A percentile compares a stretch with the other conserved stretches of the same genome.
These are phyloP conservation scores for Anas acuta DNA, from an alignment of 2,797 vertebrate genomes.

Conservation along the genomic window DNA sequence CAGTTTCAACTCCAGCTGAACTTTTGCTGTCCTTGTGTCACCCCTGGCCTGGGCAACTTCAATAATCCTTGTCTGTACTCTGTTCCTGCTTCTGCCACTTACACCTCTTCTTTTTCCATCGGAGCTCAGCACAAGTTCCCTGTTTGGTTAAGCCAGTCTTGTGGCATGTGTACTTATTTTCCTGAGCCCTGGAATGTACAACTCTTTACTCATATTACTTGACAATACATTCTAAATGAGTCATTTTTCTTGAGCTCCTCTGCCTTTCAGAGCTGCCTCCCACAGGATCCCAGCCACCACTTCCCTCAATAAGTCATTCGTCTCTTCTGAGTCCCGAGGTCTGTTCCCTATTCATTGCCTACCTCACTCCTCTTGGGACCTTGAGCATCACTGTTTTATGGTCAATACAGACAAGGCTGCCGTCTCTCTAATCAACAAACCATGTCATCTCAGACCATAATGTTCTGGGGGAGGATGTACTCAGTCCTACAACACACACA, in stretches of 20 bases:
- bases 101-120: neutral
- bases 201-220: neutral
- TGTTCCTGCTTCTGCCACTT: neutral
- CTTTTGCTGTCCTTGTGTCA: neutral
- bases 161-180: rapidly evolving
- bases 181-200: rapidly evolving
- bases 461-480: neutral
- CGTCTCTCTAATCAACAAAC: neutral
- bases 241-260: neutral
- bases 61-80: neutral
- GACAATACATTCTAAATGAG: neutral
- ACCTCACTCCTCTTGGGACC: neutral
- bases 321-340: neutral
- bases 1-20: neutral
- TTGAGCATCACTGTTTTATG: neutral
- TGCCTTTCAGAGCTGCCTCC: neutral
- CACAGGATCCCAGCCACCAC: neutral
- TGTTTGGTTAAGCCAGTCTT: neutral
- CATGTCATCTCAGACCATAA: neutral
- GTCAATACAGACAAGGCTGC: neutral
- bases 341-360: neutral
- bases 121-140: neutral
- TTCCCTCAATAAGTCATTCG: neutral
- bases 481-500: neutral
- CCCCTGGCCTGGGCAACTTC: neutral